These are phyloP conservation scores for Heterodera filipjevi DNA, from an alignment of 2,888 invertebrate genomes.

Conservation along the genomic window DNA sequence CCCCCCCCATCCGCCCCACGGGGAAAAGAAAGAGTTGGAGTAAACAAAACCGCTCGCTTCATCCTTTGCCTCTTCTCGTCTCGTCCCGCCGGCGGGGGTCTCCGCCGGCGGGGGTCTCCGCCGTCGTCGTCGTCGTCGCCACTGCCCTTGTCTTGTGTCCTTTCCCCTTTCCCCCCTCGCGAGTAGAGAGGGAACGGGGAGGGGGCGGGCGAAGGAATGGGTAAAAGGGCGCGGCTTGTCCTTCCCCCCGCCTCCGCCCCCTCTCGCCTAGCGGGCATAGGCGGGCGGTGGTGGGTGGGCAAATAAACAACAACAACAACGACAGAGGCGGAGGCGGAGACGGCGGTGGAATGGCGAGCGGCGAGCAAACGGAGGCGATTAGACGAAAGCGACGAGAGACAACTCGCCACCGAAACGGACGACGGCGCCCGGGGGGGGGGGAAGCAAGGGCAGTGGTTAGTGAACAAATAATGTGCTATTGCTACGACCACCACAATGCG, in stretches of 20 bases:
- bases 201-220: background rate
- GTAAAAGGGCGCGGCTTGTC: background rate
- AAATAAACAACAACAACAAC: background rate
- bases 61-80: too few species aligned
- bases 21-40: background rate
- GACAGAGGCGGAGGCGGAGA: background rate
- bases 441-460: background rate
- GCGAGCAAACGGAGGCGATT: too few species aligned
- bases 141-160: too few species aligned
- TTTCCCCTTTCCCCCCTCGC: background rate
- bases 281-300: too few species aligned
- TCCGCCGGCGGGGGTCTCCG: too few species aligned
- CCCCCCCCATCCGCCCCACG: background rate
- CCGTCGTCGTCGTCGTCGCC: too few species aligned
- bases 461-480: slow-evolving; percentile 1
- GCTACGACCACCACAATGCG: background rate
- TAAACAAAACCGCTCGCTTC: slow-evolving; percentile 4
- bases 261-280: background rate
- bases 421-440: background rate
- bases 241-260: background rate
- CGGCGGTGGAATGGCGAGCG: background rate
- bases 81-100: too few species aligned
- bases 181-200: too few species aligned
- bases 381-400: too few species aligned
- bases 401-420: background rate